Evolutionary conservation across 2,888 invertebrate species (phyloP), one percentile per base, ranked within the genome.

Genomic region (Masnerella sp.): DNA sequence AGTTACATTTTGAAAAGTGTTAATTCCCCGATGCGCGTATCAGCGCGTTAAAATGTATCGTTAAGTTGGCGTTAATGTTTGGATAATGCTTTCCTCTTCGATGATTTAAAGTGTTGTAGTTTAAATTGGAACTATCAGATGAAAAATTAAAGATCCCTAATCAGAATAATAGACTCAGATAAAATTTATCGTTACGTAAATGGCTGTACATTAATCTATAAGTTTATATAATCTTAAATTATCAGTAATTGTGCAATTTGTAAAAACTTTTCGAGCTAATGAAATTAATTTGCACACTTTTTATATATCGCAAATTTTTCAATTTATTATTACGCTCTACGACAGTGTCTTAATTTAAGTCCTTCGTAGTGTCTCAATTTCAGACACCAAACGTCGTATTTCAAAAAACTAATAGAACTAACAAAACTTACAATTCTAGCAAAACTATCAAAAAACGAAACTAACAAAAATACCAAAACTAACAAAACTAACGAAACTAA

Each of bases 21-120:
- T 20, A 42, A 42, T 22, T 11, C 5, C 7, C 25, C 14, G 42
- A 2, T 4, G n/a, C 3, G 18, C 20, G 18, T 4, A 42, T n/a
- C 15, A n/a, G 28, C 8, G 30, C 45, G 30, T 45, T 45, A 28
- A 45, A 14, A 45, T 45, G 45, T 45, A 45, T 45, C 45, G 45
- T 17, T 5, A 42, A 42, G 20, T 42, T 42, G 2, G 18, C n/a
- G 40, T 18, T 40, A 40, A 40, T 40, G 40, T 9, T 18, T 8
- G 20, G 22, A 5, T 22, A 3, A 20, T 34, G 34, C 34, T 34
- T n/a, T 9, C 5, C 36, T 36, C 2, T 20, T 18, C 15, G 12
- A 2, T 18, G 40, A 2, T 18, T 20, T 40, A 17, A 40, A 18
- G 22, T 22, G 8, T 43, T 43, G 42, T 42, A 4, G 2, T 20